Evolutionary conservation across 1,140 invertebrate species (phyloP).

Genomic region (Halictus rubicundus): DNA sequence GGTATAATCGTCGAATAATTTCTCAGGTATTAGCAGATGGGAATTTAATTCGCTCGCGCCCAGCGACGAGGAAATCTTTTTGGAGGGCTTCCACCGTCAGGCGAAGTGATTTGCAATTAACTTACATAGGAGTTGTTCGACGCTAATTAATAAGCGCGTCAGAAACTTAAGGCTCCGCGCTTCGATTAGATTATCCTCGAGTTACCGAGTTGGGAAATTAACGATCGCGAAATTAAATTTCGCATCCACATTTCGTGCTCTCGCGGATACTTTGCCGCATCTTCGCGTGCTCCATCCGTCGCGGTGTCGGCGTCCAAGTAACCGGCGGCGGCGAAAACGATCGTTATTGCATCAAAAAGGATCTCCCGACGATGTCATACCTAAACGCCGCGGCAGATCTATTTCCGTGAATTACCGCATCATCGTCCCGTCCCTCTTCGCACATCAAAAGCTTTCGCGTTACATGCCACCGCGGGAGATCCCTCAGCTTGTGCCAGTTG

Average conservation of each 20-base stretch:
- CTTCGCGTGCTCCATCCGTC: neutral
- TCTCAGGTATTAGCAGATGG: neutral
- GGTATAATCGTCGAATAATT: neutral
- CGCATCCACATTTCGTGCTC: conserved; percentile 1
- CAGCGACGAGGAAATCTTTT: conserved; percentile 31
- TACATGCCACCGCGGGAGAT: neutral
- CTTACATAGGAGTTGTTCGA: conserved; percentile 50
- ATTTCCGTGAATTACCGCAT: conserved; percentile 28
- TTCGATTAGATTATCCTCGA: conserved; percentile 49
- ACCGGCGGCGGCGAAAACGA: neutral
- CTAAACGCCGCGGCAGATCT: conserved; percentile 3
- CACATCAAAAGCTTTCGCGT: conserved; percentile 40
- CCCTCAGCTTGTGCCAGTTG: conserved; percentile 26
- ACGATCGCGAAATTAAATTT: conserved; percentile 55
- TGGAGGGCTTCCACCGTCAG: conserved; percentile 33
- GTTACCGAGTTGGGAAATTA: conserved; percentile 39
- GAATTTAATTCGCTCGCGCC: conserved; percentile 51
- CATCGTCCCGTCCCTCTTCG: conserved; percentile 19
- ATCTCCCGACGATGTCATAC: neutral
- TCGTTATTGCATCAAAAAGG: neutral
- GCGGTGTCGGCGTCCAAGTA: neutral
- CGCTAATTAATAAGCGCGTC: conserved; percentile 61
- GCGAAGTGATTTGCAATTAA: conserved; percentile 60
- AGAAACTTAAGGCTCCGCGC: conserved; percentile 32
- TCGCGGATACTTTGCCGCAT: neutral